Conservation (phyloP, 2,113 vertebrate genomes). For the Ploceus nigricollis region DNA sequence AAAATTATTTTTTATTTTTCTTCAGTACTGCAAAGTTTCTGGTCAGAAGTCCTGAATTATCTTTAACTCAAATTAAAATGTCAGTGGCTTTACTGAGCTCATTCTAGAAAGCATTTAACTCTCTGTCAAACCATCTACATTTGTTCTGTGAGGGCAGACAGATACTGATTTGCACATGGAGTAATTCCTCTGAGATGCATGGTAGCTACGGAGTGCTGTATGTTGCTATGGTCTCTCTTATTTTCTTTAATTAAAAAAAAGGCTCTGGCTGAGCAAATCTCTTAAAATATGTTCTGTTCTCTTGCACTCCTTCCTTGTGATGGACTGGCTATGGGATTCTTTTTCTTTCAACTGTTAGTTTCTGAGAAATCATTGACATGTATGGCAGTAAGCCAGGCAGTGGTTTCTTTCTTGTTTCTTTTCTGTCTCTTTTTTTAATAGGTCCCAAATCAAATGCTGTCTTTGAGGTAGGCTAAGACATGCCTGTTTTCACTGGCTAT, state of each 20-base stretch:
- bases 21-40: background rate
- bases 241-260: slow-evolving; percentile 23
- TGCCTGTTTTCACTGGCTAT: background rate
- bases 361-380: background rate
- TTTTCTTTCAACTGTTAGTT: background rate
- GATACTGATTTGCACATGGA: background rate
- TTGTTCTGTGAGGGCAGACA: background rate
- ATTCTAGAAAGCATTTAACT: background rate
- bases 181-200: background rate
- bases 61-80: background rate
- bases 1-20: background rate
- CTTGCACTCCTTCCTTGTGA: background rate
- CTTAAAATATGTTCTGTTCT: background rate
- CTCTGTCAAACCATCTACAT: background rate
- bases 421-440: background rate
- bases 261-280: fast-evolving
- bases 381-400: background rate
- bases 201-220: background rate
- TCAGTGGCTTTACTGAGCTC: background rate
- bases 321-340: background rate
- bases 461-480: background rate
- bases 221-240: background rate
- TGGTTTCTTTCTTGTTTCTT: background rate
- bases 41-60: background rate
- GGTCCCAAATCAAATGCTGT: background rate